These are phyloP conservation scores for Muraenolepis orangiensis DNA, from an alignment of 2,797 vertebrate genomes.

Conservation along the genomic window DNA sequence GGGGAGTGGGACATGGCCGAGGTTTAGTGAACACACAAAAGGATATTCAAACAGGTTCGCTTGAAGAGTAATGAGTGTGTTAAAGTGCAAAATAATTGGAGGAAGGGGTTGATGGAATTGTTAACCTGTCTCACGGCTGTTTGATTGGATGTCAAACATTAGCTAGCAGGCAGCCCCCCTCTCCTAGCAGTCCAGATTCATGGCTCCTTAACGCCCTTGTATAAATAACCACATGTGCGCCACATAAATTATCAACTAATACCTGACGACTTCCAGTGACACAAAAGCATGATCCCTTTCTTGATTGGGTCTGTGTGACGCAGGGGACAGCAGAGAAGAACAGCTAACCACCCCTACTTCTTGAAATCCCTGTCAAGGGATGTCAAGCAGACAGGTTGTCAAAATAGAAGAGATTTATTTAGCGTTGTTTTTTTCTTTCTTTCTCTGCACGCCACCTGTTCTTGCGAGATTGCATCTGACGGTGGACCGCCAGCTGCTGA, in stretches of 20 bases:
- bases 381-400: conserved; percentile 1
- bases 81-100: neutral
- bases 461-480: neutral
- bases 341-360: neutral
- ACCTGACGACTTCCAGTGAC: neutral
- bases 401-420: neutral
- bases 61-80: neutral
- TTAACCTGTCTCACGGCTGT: neutral
- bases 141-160: neutral
- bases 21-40: neutral
- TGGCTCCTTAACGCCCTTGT: neutral
- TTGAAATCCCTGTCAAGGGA: neutral
- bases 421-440: neutral
- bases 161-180: neutral
- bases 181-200: neutral
- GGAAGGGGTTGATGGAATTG: neutral
- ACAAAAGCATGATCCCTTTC: neutral
- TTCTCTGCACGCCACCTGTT: neutral
- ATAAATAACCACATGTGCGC: neutral
- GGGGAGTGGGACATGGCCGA: neutral
- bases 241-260: neutral
- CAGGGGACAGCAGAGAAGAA: neutral
- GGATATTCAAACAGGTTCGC: neutral
- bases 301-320: neutral
- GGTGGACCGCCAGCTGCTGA: neutral